Conservation (phyloP, 2,888 invertebrate species). For the Glaucopsyche alexis region DNA sequence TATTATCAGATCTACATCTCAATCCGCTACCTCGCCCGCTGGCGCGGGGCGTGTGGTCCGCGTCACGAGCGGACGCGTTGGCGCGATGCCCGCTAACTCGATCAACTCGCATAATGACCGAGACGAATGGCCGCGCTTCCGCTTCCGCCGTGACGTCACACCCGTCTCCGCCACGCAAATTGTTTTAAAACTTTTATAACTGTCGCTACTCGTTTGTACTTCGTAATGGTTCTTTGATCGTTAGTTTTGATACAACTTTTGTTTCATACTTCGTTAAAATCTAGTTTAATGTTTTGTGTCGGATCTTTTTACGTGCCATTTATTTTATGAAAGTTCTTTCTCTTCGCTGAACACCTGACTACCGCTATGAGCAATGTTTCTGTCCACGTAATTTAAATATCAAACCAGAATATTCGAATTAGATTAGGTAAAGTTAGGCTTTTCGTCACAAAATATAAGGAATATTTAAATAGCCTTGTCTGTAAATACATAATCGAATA, state of each 20-base stretch:
- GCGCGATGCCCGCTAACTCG: slow-evolving; percentile 30
- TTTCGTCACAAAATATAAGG: too few species aligned
- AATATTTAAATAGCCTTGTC: too few species aligned
- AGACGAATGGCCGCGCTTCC: slow-evolving; percentile 34
- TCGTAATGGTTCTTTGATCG: slow-evolving; percentile 20
- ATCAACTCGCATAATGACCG: slow-evolving; percentile 34
- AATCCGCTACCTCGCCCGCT: too few species aligned
- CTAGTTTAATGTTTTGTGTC: slow-evolving; percentile 9
- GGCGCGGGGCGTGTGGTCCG: background rate
- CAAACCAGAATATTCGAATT: too few species aligned
- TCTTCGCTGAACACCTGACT: background rate
- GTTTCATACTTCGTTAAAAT: slow-evolving; percentile 13
- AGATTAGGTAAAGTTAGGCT: too few species aligned
- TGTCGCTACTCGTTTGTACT: slow-evolving; percentile 22
- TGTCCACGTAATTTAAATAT: background rate
- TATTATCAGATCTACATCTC: too few species aligned
- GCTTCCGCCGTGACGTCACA: slow-evolving; percentile 21
- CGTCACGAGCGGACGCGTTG: background rate
- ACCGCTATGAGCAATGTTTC: background rate
- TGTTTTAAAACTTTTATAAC: slow-evolving; percentile 28
- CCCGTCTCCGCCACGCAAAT: slow-evolving; percentile 27
- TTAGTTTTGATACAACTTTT: slow-evolving; percentile 17
- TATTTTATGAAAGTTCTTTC: background rate
- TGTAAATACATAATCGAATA: too few species aligned
- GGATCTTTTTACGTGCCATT: slow-evolving; percentile 11